Evolutionary conservation across 2,888 invertebrate species (phyloP).

Genomic region (Liposcelis brunnea): DNA sequence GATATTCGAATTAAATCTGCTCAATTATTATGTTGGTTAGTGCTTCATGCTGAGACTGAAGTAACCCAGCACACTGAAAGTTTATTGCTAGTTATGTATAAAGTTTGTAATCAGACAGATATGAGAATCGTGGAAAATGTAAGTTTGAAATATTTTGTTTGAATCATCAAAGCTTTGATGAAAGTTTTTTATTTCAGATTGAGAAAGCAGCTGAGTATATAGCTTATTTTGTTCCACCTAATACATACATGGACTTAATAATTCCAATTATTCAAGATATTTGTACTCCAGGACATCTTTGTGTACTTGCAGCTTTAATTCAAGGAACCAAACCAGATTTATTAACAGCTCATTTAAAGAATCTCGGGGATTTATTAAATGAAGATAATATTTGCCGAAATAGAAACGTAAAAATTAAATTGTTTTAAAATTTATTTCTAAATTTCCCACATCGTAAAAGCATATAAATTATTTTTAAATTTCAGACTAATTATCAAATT

Average conservation of each 20-base stretch:
- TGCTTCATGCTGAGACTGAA: constrained; percentile 55
- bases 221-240: constrained; percentile 55
- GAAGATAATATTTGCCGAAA: constrained; percentile 41
- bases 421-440: not conserved
- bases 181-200: constrained; percentile 28
- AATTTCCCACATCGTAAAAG: no score
- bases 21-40: constrained; percentile 51
- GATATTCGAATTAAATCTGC: constrained; percentile 51
- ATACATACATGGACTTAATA: constrained; percentile 49
- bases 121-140: constrained; percentile 40
- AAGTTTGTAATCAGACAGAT: constrained; percentile 50
- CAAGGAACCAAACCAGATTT: constrained; percentile 34
- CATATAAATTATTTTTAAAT: constrained; percentile 6
- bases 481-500: constrained; percentile 37
- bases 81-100: constrained; percentile 38
- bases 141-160: constrained; percentile 13
- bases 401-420: constrained; percentile 30
- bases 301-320: constrained; percentile 41
- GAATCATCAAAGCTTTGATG: not conserved
- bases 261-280: constrained; percentile 41
- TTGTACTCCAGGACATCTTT: constrained; percentile 30
- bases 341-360: constrained; percentile 32
- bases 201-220: constrained; percentile 50
- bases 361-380: constrained; percentile 39
- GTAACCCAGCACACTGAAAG: constrained; percentile 49